Evolutionary conservation across 2,888 invertebrate genomes (phyloP), one percentile per base, ranked within the genome.

Genomic region (Eilema sororculum): DNA sequence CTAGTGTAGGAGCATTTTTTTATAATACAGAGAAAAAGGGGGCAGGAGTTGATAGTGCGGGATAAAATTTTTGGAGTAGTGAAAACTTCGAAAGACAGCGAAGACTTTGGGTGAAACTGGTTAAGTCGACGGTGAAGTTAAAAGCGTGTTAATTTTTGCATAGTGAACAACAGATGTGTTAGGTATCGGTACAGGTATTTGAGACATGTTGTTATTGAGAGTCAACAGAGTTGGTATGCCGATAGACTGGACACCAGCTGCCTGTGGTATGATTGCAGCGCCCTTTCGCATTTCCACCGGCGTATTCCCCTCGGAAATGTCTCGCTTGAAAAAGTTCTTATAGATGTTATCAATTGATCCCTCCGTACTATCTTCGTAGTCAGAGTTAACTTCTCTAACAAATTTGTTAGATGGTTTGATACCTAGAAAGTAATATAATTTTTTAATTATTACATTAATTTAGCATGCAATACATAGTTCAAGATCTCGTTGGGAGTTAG

Each of bases 161-260:
- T 94, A 94, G 77, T 90, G 91, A 0, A 94, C 88, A 9, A 94
- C 83, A 0, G 93, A 92, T n/a, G 92, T 90, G 69, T 94, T 94
- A 0, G 94, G 93, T 77, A 94, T 92, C 0, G 94, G 94, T 0
- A 94, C 91, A 0, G 94, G 94, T 70, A 94, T 90, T 9, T 87
- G 79, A 0, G 92, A 89, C 22, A 93, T 74, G 70, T 92, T 94
- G 61, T 88, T 91, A 75, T 93, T 93, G 0, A 94, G 79, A 3
- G 89, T 80, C 1, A 94, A 77, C 0, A 94, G 84, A 0, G 92
- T 87, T 3, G 93, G 93, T 30, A 94, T 76, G 6, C 86, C 87
- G 52, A 94, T 85, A 16, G 93, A 92, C 58, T 90, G 88, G 3
- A 94, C 84, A 0, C 88, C 89, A 2, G 86, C 89, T 25, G 85